phyloP scores from a whole-genome alignment of 2,797 vertebrate species.

The Eulemur coronatus region DNA sequence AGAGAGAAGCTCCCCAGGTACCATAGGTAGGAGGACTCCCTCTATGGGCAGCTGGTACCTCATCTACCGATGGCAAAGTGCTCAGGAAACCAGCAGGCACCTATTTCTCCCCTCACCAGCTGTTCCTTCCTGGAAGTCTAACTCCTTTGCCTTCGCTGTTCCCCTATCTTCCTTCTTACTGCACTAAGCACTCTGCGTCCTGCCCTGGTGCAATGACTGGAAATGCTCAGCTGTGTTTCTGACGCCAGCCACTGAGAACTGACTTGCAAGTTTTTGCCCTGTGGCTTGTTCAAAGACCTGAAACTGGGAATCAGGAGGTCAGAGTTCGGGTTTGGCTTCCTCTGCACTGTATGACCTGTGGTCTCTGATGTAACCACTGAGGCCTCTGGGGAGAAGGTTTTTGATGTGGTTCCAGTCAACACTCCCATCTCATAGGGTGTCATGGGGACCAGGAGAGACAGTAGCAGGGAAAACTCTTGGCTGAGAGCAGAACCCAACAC shows the following conservation, averaged over 20 bases:
- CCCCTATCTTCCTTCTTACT: neutral
- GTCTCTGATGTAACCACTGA: neutral
- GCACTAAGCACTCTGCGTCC: neutral
- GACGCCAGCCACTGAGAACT: neutral
- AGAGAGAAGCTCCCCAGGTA: neutral
- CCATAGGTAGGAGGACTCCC: neutral
- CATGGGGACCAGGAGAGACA: neutral
- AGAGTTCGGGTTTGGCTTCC: neutral
- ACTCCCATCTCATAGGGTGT: neutral
- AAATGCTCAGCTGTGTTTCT: neutral
- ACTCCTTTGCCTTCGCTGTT: neutral
- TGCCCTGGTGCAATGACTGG: neutral
- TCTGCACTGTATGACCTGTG: neutral
- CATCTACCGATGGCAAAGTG: neutral
- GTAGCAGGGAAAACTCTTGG: neutral
- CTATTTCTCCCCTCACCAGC: neutral
- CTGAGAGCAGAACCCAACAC: neutral
- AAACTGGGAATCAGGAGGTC: neutral
- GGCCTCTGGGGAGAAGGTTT: neutral
- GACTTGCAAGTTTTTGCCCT: neutral
- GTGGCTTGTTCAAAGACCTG: neutral
- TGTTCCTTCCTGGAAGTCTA: neutral
- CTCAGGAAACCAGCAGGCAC: neutral
- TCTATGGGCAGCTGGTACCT: neutral
- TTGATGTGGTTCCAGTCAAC: neutral